phyloP scores from a whole-genome alignment of 2,888 invertebrate species.

The Heliconius cydno region DNA sequence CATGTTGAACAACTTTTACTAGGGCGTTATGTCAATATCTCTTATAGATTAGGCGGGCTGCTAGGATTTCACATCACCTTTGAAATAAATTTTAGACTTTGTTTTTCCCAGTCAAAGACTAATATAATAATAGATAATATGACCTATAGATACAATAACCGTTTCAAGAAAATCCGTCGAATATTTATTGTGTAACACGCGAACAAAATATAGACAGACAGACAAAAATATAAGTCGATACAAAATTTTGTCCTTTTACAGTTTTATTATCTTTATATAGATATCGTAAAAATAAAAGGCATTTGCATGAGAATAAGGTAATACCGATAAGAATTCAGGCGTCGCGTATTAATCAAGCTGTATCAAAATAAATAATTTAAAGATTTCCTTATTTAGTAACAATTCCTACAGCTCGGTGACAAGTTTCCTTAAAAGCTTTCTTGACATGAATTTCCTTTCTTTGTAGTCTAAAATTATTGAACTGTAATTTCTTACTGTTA shows the following conservation, averaged over 20 bases:
- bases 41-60: not conserved
- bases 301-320: not conserved
- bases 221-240: not conserved
- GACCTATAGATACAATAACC: not conserved
- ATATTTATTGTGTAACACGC: not conserved
- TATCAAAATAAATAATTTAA: conserved; percentile 23
- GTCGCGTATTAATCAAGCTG: conserved; percentile 4
- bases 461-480: conserved; percentile 12
- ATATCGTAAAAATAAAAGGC: not conserved
- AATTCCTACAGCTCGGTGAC: conserved; percentile 46
- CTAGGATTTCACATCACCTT: not conserved
- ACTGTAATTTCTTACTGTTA: not conserved
- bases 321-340: not conserved
- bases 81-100: not conserved
- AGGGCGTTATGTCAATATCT: not conserved
- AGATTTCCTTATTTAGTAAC: conserved; percentile 12
- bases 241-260: not conserved
- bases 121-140: not conserved
- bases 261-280: not conserved
- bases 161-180: not conserved
- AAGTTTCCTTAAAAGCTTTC: conserved; percentile 78
- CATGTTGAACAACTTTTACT: not conserved
- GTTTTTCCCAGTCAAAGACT: not conserved
- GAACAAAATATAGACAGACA: not conserved
- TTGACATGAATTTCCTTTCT: conserved; percentile 59